These are phyloP conservation scores for Lobophora halterata DNA, from an alignment of 2,888 invertebrate genomes.

Conservation along the genomic window DNA sequence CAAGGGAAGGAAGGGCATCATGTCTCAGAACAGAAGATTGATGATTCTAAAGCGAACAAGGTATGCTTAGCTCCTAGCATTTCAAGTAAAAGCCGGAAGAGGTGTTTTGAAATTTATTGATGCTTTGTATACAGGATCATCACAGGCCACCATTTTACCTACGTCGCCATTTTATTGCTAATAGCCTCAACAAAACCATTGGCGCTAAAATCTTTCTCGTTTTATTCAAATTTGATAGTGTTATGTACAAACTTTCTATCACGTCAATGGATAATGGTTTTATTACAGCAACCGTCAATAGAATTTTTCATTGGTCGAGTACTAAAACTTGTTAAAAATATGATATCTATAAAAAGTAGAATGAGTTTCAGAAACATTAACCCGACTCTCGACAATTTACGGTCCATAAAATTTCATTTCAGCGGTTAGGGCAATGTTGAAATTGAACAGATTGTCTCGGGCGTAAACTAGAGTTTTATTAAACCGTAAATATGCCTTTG, in stretches of 20 bases:
- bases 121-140: no score
- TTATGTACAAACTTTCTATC: no score
- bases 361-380: conserved; percentile 34
- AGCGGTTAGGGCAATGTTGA: conserved; percentile 31
- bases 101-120: no score
- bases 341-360: conserved; percentile 24
- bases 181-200: no score
- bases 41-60: conserved; percentile 81
- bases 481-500: conserved; percentile 24
- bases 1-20: conserved; percentile 82
- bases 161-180: no score
- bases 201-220: no score
- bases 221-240: no score
- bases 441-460: conserved; percentile 34
- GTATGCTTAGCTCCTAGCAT: conserved; percentile 41
- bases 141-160: no score
- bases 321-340: no score
- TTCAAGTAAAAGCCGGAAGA: not conserved
- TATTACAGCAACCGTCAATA: no score
- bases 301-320: no score
- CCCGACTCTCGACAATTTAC: conserved; percentile 31
- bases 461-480: conserved; percentile 23
- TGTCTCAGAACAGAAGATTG: conserved; percentile 75
- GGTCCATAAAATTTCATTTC: conserved; percentile 38
- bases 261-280: no score